A percentile compares a stretch with the other conserved stretches of the same genome.
Evolutionary conservation across 2,888 invertebrate species (phyloP).

Genomic region (Tholera decimalis): DNA sequence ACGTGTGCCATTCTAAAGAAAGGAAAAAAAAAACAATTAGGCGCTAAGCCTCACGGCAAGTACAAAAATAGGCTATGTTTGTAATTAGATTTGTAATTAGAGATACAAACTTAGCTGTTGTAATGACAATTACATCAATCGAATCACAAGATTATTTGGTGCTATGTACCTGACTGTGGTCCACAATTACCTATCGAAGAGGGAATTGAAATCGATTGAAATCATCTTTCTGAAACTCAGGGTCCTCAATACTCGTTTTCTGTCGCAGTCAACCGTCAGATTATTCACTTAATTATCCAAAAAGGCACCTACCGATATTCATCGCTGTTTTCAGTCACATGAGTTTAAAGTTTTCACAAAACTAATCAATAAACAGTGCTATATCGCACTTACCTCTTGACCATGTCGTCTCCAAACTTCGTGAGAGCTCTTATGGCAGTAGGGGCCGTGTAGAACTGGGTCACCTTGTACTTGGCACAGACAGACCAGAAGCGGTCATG

Average conservation of each 20-base stretch:
- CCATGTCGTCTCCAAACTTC: slow-evolving; percentile 97
- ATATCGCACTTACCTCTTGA: slow-evolving; percentile 92
- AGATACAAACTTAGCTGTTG: too few relatives aligned
- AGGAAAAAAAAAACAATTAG: not conserved
- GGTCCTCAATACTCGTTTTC: not conserved
- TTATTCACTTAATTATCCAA: not conserved
- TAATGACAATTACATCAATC: too few relatives aligned
- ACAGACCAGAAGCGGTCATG: slow-evolving; percentile 98
- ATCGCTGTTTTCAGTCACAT: not conserved
- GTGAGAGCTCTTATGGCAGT: slow-evolving; percentile 99
- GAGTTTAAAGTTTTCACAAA: not conserved
- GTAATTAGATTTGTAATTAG: too few relatives aligned
- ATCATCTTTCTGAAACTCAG: not conserved
- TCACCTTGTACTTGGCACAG: slow-evolving; percentile 98
- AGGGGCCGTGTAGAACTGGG: slow-evolving; percentile 99
- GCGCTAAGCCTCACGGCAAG: not conserved
- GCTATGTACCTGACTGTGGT: not conserved
- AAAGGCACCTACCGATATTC: too few relatives aligned
- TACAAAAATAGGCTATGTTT: not conserved
- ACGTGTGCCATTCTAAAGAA: not conserved
- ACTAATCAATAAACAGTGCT: not conserved
- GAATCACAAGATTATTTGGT: too few relatives aligned
- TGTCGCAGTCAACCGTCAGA: not conserved
- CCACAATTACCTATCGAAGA: not conserved
- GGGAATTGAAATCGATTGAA: not conserved